Base-by-base conservation (phyloP, 1,140 invertebrate species). In the Zaprionus camerounensis region DNA sequence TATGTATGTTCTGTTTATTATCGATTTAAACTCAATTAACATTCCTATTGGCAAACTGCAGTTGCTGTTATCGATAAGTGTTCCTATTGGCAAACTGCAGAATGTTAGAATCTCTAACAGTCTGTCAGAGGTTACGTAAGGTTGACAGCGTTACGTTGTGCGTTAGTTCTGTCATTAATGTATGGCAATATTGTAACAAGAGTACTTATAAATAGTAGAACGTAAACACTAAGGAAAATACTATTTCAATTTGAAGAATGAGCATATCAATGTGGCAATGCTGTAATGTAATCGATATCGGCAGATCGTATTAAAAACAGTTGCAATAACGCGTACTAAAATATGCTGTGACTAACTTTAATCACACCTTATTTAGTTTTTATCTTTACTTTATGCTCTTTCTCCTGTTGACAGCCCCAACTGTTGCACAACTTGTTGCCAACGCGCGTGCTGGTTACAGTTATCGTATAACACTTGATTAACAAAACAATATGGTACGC, bases 391-490 rank as follows among this genome's bases (percentile, higher is more conserved):
- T 55, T 26, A 62, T 31, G 28, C 34, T 31, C 22, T 44, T 20
- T 59, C 65, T 62, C 41, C 67, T 71, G 20, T 63, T 57, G 77
- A 64, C 66, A 61, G 78, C 53, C 38, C 70, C 62, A 82, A 85
- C 83, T 85, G 82, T 84, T 82, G 81, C 81, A 70, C 77, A 75
- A 76, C 73, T 71, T 41, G 81, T 71, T 86, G 82, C 72, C 83
- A 71, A 36, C 57, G 64, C 64, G 65, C 38, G 59, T 71, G 82
- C 75, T 86, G 82, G 82, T 86, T 82, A 86, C 82, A 85, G 82
- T 85, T 87, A 85, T 82, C 66, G 73, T 80, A 63, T 83, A 83
- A 78, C 83, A 88, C 84, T 83, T 86, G 70, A 86, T 87, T 88
- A 82, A 70, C 68, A 76, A 71, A 76, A 76, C 84, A 86, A 87